Evolutionary conservation across 2,113 vertebrate species (phyloP), one percentile per base, ranked within the genome.

Genomic region (Marmota monax): DNA sequence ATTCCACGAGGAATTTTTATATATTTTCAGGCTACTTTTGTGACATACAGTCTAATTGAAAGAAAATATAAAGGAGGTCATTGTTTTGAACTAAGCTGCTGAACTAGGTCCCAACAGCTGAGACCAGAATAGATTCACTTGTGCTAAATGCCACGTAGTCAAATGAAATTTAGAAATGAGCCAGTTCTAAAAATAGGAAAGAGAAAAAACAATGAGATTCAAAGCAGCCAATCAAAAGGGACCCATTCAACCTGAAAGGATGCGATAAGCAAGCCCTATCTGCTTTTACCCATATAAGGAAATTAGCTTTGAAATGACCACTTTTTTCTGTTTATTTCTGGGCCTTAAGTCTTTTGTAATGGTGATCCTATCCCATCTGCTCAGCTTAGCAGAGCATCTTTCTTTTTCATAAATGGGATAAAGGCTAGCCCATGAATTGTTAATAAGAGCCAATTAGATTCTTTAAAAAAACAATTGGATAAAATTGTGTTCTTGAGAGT

Each of bases 41-140:
- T 51, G 51, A 18, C 13, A n/a, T 10, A 3, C 34, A 34, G 4
- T 70, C n/a, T 39, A 18, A 7, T 48, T 20, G 18, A 53, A 74
- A 42, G 34, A 25, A 72, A n/a, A 58, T 11, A 32, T 73, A 48
- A 9, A 56, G 6, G 27, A 1, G 6, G 6, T 7, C 12, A 29
- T 63, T 56, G 27, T 42, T 94, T 94, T 39, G 27, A 48, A 74
- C 14, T 65, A 8, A 88, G 20, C 9, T 29, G 25, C 17, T 16
- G 0, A 2, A 39, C 16, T 51, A 65, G 1, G 25, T 1, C 34
- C 25, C n/a, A 22, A 6, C 7, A 39, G 4, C 80, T 9, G 7
- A 18, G n/a, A 20, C 12, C 29, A 17, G 11, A 23, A 63, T 25
- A 2, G 0, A 17, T 12, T 48, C 53, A 48, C 17, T 63, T 14